Percentiles rank a stretch among this genome's conserved stretches.
Conservation (phyloP, 2,888 invertebrate species). For the Cheilosia scutellata region DNA sequence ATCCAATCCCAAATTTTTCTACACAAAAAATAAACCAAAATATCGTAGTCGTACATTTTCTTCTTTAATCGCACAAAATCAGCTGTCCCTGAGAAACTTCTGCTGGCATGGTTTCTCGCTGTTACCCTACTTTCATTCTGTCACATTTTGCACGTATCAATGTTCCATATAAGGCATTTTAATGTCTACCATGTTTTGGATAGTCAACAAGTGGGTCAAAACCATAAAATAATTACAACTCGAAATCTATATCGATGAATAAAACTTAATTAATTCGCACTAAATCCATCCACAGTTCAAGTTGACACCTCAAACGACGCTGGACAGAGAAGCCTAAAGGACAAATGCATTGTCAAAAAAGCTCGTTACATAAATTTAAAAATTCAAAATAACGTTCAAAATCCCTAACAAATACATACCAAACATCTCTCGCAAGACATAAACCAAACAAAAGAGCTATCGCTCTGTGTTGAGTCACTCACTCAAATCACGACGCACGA, state of each 20-base stretch:
- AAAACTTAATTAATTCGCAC: background rate
- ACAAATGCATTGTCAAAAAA: background rate
- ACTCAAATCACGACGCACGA: conserved; percentile 28
- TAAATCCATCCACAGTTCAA: too few species aligned
- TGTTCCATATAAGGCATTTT: background rate
- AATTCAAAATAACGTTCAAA: conserved; percentile 25
- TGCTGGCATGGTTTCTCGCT: background rate
- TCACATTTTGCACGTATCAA: background rate
- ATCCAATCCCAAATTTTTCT: too few species aligned
- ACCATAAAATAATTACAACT: background rate
- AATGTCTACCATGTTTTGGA: conserved; percentile 10
- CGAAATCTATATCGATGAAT: background rate
- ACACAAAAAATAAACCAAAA: too few species aligned
- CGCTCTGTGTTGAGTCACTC: conserved; percentile 32
- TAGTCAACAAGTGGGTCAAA: conserved; percentile 13
- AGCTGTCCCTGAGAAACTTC: background rate
- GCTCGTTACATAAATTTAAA: background rate
- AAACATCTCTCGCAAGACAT: conserved; percentile 34
- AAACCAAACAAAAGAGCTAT: conserved; percentile 6
- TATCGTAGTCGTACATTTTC: too few species aligned
- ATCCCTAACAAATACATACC: conserved; percentile 39
- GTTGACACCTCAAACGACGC: too few species aligned
- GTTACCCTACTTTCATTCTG: conserved; percentile 4
- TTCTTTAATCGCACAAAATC: too few species aligned
- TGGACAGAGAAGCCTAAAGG: background rate